phyloP scores from a whole-genome alignment of 2,113 vertebrate genomes.

The Corythaixoides concolor region DNA sequence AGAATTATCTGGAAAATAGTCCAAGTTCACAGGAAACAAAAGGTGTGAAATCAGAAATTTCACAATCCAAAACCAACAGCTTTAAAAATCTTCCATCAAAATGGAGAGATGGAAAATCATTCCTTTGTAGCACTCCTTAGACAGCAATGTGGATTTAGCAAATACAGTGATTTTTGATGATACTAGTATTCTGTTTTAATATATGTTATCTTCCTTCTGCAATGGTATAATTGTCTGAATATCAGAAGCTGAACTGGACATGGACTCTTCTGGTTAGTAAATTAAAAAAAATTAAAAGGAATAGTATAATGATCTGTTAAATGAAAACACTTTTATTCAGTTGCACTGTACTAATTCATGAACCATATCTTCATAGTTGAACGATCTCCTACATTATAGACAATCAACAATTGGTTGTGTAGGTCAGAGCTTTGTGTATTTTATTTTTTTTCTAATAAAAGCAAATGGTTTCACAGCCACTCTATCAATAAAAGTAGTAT shows the following conservation, averaged over 20 bases:
- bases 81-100: neutral
- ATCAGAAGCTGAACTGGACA: neutral
- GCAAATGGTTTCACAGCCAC: conserved; percentile 2
- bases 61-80: neutral
- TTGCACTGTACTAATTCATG: conserved; percentile 16
- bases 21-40: neutral
- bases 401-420: neutral
- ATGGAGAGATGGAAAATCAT: neutral
- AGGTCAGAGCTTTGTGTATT: neutral
- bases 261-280: neutral
- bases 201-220: neutral
- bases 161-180: neutral
- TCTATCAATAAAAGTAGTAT: neutral
- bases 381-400: neutral
- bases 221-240: neutral
- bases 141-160: neutral
- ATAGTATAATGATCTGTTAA: neutral
- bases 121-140: neutral
- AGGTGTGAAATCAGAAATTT: neutral
- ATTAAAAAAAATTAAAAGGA: neutral
- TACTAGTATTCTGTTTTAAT: neutral
- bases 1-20: neutral
- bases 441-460: neutral
- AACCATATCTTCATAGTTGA: neutral
- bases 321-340: neutral